Base-by-base conservation (phyloP, 2,888 invertebrate species). In the Ennomos fuscantarius region DNA sequence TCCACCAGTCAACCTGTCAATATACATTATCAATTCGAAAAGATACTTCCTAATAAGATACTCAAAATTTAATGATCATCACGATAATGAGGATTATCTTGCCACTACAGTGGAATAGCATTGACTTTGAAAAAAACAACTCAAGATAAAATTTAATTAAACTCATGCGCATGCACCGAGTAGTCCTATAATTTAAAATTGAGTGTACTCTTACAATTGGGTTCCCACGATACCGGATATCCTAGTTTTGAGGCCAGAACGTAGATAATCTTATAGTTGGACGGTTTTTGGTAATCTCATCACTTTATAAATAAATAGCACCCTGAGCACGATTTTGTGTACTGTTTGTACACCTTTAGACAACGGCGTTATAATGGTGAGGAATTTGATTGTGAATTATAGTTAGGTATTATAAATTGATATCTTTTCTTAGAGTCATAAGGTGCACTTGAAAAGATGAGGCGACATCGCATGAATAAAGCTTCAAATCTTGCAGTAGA, bases 191-290 rank as follows among this genome's bases (percentile, higher is more conserved):
- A 52, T 58, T 49, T 61, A 45, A 60, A 45, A 47, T 55, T 55
- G 31, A 56, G 56, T 43, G 48, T 62, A 58, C 43, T 65, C 46
- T 52, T 59, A 65, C 61, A 63, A 63, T 62, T 32, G 55, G 61
- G 55, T 63, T 67, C 67, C 51, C 67, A 67, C 65, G 63, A 56
- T 50, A 49, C 67, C 67, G 67, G 67, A 67, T 62, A 67, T 67
- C 67, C 67, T 67, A 63, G 61, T 60, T 49, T 39, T 63, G 51
- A 63, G 63, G 65, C 65, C 63, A n/a, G 61, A 60, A 62, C 66
- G 59, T 48, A 49, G 55, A 56, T 62, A 55, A 45, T 60, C 57
- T 65, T 48, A 41, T 55, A 46, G 54, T 41, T 56, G 54, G 56
- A 41, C 47, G 58, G 40, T 48, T 53, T 51, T 59, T 55, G 36